Evolutionary conservation across 2,113 vertebrate genomes (phyloP), one percentile per base, ranked within the genome.

Genomic region (Festucalex cinctus): DNA sequence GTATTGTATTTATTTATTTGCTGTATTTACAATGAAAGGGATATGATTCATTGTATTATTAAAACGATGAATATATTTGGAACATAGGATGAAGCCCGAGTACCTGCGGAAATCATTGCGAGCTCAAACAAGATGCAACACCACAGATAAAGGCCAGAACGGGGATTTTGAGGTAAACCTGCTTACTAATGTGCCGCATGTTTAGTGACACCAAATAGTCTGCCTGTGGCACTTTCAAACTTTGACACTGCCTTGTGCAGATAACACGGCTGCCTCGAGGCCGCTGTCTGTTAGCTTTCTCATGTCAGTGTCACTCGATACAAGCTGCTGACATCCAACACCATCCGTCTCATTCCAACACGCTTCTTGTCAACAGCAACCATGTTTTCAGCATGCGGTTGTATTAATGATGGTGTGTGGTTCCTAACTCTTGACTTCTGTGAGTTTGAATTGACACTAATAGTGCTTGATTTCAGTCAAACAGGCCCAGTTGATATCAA

Each of bases 261-360:
- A 59, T 24, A 28, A 32, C 5, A 56, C 3, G 9, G 66, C 65
- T 64, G 14, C 43, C 70, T 63, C 1, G 20, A 61, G 61, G 51
- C 54, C 37, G 22, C 8, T 0, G 49, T 65, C 65, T 68, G 35
- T 37, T 26, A 65, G 70, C 36, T 56, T 69, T 17, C 48, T 37
- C 19, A 1, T 37, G 67, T 62, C 36, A 79, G 44, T 69, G 74
- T 73, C 65, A 80, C 46, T 24, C 17, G 16, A 54, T 71, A 65
- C 8, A 36, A 46, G 20, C 70, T 9, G 61, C 62, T 36, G 75
- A 51, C 70, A 79, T 26, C 61, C 14, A 56, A 82, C 13, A 46
- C 46, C 6, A 20, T 56, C 66, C 19, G 16, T 64, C 63, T 63
- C 61, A 56, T 64, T 73, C 66, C 70, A 24, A 9, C 69, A 73